These are phyloP conservation scores for Onychorhynchus coronatus DNA, from an alignment of 2,113 vertebrate species.

Conservation along the genomic window DNA sequence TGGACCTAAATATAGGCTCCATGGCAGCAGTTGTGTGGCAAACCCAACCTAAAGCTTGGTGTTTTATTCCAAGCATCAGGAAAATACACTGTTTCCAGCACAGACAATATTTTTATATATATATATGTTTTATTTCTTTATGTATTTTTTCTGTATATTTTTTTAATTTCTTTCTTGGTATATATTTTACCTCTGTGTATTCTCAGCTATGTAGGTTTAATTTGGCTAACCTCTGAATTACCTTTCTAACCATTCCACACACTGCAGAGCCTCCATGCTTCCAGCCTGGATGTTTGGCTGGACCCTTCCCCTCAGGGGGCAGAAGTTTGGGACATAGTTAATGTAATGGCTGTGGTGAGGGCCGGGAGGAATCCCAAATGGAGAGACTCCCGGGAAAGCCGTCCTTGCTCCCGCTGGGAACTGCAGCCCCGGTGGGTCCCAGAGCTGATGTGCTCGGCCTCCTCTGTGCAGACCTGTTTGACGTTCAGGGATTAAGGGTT, in stretches of 20 bases:
- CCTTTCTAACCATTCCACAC: background rate
- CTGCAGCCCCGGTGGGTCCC: fast-evolving
- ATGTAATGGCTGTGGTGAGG: background rate
- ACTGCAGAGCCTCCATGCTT: background rate
- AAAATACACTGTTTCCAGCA: background rate
- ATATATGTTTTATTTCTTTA: background rate
- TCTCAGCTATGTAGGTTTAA: background rate
- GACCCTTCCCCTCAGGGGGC: background rate
- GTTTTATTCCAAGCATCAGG: background rate
- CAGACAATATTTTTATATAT: background rate
- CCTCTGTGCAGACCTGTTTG: background rate
- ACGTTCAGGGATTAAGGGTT: background rate
- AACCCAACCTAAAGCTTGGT: background rate
- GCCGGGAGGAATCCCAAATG: background rate
- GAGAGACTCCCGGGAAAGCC: background rate
- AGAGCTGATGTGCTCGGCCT: fast-evolving
- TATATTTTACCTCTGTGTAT: background rate
- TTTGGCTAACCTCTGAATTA: background rate
- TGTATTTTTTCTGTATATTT: background rate
- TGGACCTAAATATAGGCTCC: background rate
- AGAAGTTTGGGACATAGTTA: background rate
- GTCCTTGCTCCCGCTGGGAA: background rate
- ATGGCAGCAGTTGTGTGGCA: background rate
- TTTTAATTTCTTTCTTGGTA: background rate
- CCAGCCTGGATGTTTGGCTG: background rate